phyloP scores from a whole-genome alignment of 2,797 vertebrate genomes.

The Etheostoma perlongum region DNA sequence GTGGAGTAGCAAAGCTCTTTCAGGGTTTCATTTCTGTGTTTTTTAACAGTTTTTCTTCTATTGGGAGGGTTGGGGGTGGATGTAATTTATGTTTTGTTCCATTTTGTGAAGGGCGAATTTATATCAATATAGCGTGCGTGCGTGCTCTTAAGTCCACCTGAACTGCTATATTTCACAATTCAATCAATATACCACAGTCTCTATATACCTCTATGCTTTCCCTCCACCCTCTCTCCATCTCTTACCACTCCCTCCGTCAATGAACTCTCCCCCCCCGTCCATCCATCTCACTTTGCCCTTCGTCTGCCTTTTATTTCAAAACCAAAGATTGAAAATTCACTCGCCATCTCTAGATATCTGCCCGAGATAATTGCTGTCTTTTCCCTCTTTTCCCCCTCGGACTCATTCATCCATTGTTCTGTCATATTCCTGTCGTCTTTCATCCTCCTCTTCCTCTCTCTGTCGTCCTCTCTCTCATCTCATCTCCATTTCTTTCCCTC shows the following conservation, averaged over 20 bases:
- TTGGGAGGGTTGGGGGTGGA: neutral
- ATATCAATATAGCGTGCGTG: neutral
- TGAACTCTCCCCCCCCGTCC: slow-evolving; percentile 24
- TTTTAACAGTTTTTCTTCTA: neutral
- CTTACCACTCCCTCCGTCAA: slow-evolving; percentile 23
- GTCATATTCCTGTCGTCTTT: slow-evolving; percentile 49
- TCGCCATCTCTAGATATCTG: slow-evolving; percentile 35
- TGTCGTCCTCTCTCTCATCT: slow-evolving; percentile 1
- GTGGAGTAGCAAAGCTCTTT: neutral
- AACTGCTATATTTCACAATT: slow-evolving; percentile 57
- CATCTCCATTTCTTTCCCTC: slow-evolving; percentile 31
- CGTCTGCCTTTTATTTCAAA: slow-evolving; percentile 39
- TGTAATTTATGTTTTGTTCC: neutral
- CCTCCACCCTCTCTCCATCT: slow-evolving; percentile 19
- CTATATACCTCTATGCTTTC: slow-evolving; percentile 23
- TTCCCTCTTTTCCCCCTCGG: neutral
- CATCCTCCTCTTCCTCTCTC: slow-evolving; percentile 21
- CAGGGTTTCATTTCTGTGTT: neutral
- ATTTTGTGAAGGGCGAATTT: neutral
- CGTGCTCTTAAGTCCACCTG: slow-evolving; percentile 30
- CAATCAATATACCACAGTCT: slow-evolving; percentile 59
- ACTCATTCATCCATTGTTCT: slow-evolving; percentile 37
- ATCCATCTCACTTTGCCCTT: slow-evolving; percentile 58
- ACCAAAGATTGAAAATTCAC: slow-evolving; percentile 40
- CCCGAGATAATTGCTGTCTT: slow-evolving; percentile 46